Evolutionary conservation across 1,140 invertebrate genomes (phyloP).

Genomic region (Antheraea pernyi): DNA sequence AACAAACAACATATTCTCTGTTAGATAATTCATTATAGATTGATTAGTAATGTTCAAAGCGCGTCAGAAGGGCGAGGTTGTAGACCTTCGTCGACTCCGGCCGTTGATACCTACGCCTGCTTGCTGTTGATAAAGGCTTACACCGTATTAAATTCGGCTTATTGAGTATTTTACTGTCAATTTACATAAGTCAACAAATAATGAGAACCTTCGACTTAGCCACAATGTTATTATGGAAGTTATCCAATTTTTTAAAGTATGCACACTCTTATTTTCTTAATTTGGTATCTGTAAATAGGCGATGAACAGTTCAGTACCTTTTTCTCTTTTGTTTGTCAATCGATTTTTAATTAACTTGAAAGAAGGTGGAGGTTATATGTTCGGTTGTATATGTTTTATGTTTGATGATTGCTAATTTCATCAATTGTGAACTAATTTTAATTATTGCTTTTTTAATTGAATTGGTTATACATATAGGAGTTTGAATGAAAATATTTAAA

Average conservation of each 20-base stretch:
- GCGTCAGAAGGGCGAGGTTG: constrained; percentile 6
- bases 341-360: no score
- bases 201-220: constrained; percentile 31
- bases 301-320: no score
- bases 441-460: no score
- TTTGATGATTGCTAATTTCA: no score
- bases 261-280: background rate
- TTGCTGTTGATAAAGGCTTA: constrained; percentile 51
- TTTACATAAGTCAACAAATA: constrained; percentile 54
- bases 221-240: constrained; percentile 22
- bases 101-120: constrained; percentile 41
- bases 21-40: background rate
- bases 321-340: no score
- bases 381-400: no score
- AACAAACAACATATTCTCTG: background rate
- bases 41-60: background rate
- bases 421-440: no score
- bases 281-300: background rate
- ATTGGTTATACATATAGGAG: no score
- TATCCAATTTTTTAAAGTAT: constrained; percentile 18
- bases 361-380: no score
- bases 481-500: no score
- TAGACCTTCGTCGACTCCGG: constrained; percentile 29
- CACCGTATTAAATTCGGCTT: constrained; percentile 50
- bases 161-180: constrained; percentile 54